These are phyloP conservation scores for Chamaea fasciata DNA, from an alignment of 2,113 vertebrate genomes.

Conservation along the genomic window DNA sequence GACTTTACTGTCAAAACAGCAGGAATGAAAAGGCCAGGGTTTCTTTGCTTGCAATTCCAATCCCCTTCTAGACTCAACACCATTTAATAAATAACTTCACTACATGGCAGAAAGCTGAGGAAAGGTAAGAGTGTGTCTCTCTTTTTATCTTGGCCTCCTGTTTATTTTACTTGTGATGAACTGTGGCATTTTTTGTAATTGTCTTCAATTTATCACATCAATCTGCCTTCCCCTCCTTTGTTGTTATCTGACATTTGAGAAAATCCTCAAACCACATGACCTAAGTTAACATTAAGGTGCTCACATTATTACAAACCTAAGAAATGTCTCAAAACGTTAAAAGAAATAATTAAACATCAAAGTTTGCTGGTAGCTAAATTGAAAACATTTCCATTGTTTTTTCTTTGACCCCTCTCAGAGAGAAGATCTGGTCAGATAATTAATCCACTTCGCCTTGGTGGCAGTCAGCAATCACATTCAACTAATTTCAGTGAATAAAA, in stretches of 20 bases:
- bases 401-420: background rate
- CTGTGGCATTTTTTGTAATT: background rate
- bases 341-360: background rate
- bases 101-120: background rate
- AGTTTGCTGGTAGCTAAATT: background rate
- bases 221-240: background rate
- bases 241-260: background rate
- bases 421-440: background rate
- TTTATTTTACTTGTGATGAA: background rate
- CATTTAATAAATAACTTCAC: background rate
- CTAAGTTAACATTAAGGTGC: background rate
- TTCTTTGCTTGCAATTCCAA: background rate
- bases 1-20: background rate
- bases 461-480: background rate
- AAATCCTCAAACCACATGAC: background rate
- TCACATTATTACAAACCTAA: background rate
- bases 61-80: background rate
- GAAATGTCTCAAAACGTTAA: background rate
- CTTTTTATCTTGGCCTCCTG: background rate
- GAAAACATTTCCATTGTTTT: background rate
- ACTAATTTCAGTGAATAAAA: background rate
- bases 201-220: background rate
- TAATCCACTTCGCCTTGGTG: background rate
- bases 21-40: background rate
- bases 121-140: background rate